phyloP scores from a whole-genome alignment of 2,888 invertebrate genomes.

The Leucoptera coffeella region DNA sequence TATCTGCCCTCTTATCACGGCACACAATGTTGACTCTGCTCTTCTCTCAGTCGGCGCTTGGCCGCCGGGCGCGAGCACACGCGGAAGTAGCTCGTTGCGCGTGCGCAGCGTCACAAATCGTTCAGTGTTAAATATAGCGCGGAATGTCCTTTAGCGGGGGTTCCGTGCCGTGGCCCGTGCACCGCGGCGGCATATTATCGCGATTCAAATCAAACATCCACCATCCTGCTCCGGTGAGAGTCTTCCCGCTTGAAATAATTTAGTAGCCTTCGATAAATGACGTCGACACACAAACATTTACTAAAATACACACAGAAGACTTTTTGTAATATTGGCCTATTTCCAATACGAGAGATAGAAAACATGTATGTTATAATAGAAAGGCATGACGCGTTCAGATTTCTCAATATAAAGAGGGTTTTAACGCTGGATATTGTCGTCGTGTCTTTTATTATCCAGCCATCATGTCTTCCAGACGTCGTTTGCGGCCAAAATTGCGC shows the following conservation, averaged over 20 bases:
- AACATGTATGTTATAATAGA: no score
- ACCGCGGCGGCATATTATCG: constrained; percentile 54
- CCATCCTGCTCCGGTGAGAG: constrained; percentile 45
- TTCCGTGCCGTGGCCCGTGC: constrained; percentile 71
- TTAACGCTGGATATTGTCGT: no score
- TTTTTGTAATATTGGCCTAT: constrained; percentile 39
- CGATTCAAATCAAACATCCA: constrained; percentile 17
- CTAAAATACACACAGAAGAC: constrained; percentile 32
- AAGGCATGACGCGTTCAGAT: no score
- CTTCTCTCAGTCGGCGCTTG: constrained; percentile 40
- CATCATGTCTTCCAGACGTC: constrained; percentile 36
- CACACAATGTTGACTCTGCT: no score
- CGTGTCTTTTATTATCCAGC: constrained; percentile 12
- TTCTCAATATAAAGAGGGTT: no score
- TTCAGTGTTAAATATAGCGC: constrained; percentile 42
- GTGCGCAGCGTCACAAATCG: constrained; percentile 50
- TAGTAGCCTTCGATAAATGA: no score
- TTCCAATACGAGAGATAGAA: constrained; percentile 39
- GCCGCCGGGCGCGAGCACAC: constrained; percentile 44
- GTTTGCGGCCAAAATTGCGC: constrained; percentile 40
- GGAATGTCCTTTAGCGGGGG: constrained; percentile 50
- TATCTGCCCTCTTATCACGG: constrained; percentile 36
- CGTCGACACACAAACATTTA: constrained; percentile 19
- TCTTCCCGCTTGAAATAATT: constrained; percentile 19
- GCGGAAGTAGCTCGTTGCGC: constrained; percentile 48